Base-by-base conservation (phyloP, 2,888 invertebrate genomes). In the Drosophila kokeensis region DNA sequence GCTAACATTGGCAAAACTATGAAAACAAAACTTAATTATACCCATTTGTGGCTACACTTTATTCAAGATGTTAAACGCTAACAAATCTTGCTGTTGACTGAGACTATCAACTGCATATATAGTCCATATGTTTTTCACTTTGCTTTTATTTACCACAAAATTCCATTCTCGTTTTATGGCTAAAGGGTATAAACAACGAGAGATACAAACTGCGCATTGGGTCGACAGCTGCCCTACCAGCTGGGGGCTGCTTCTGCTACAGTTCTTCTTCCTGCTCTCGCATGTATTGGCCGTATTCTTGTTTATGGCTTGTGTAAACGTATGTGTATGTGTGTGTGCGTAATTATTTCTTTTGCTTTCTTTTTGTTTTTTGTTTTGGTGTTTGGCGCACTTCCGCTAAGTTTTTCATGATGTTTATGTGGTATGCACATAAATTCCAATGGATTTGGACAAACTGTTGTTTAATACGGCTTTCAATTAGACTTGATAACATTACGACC, bases 391-490 rank as follows among this genome's bases (percentile, higher is more conserved):
- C 40, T 69, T 79, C 65, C 74, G 79, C 67, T 38, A 79, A 82
- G 40, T 79, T 73, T 59, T 64, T 21, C 58, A 32, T 34, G 52
- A 36, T 70, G 61, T 79, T 79, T 60, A 30, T 82, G 57, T 63
- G 52, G 69, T 49, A 68, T 61, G 62, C 42, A 61, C 74, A 81
- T 77, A 88, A 90, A 88, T 80, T 81, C 78, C 49, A 67, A 78
- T 60, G 72, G 69, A 78, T 78, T 74, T 55, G 68, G 53, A 53
- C 62, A 85, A 89, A 85, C 90, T 90, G 87, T 90, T 90, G 75
- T 86, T 89, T 84, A 84, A 84, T 84, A 86, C 79, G 69, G 50
- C 40, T 65, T 81, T 84, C 79, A 82, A 81, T 78, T 78, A 82
- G 69, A 52, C 64, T 61, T 63, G 71, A 64, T 67, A 67, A 55